Evolutionary conservation across 2,113 vertebrate species (phyloP), one percentile per base, ranked within the genome.

Genomic region (Lepisosteus oculatus): DNA sequence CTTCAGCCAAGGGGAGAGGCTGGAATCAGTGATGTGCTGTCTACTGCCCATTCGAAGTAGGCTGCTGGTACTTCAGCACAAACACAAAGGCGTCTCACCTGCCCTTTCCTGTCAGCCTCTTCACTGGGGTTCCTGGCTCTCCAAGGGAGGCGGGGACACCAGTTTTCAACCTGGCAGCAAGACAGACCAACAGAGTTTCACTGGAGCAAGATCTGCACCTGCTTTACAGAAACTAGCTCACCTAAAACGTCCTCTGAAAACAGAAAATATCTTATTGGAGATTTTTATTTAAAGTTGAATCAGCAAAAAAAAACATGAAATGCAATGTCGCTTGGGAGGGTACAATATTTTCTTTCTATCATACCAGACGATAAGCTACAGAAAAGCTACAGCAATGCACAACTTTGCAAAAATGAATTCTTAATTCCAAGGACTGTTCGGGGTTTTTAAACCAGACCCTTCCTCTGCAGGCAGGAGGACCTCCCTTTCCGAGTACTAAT

Each of bases 101-200:
- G 76, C 74, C 88, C 81, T 72, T 94, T 94, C 75, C 89, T 86
- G 85, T 98, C 95, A 0, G 87, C 83, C 80, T 97, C 95, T 69
- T 97, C 94, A 8, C 89, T 91, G 78, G 91, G 85, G 83, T 84
- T 93, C 82, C 93, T 95, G 77, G 85, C 88, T 93, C 97, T 95
- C 97, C 97, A 99, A 70, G 93, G 93, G 78, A 99, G 95, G 74
- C 91, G 96, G 80, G 97, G 97, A 90, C 97, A 99, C 97, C 97
- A 99, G 81, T 98, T 99, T 93, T 99, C 97, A 91, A 99, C 97
- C 97, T 99, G 56, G 8, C 47, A 68, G 4, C 8, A 42, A 15
- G 29, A 56, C 3, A 56, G 51, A 42, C 55, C 45, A 63, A 72
- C 54, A 69, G 54, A 61, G 17, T 41, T 43, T 62, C 15, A 68